phyloP scores from a whole-genome alignment of 2,113 vertebrate genomes.

The Amphilophus citrinellus region DNA sequence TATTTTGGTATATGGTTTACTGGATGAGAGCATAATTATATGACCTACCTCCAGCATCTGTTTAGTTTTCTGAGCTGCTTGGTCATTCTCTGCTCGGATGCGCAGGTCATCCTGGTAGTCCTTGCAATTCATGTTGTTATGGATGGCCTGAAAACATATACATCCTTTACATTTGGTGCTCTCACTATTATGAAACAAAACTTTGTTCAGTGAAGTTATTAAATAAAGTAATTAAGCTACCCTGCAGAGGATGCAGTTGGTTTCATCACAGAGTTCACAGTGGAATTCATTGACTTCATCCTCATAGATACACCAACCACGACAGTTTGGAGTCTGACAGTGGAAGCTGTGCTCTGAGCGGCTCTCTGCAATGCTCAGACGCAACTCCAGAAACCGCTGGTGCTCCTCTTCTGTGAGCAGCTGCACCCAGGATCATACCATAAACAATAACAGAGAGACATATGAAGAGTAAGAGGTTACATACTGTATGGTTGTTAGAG shows the following conservation, averaged over 20 bases:
- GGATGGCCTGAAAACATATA: constrained; percentile 83
- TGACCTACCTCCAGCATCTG: constrained; percentile 84
- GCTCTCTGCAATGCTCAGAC: constrained; percentile 87
- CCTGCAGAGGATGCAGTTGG: constrained; percentile 81
- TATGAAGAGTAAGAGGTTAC: not conserved
- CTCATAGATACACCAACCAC: constrained; percentile 91
- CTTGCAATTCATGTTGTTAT: constrained; percentile 87
- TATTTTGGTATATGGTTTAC: too few species aligned
- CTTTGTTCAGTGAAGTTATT: accelerated
- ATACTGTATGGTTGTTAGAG: not conserved
- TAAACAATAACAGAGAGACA: not conserved
- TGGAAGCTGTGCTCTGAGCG: constrained; percentile 89
- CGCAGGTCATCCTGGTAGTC: constrained; percentile 90
- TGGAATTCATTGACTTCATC: constrained; percentile 88
- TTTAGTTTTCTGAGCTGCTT: constrained; percentile 84
- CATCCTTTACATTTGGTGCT: not conserved
- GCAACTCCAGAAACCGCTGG: constrained; percentile 84
- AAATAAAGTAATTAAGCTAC: constrained; percentile 36
- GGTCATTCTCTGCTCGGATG: constrained; percentile 83
- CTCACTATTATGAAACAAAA: not conserved
- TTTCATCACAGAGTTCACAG: constrained; percentile 84
- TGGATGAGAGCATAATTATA: not conserved
- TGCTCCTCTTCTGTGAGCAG: constrained; percentile 85
- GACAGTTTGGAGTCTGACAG: constrained; percentile 89
- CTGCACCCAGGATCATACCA: constrained; percentile 60